Conservation (phyloP, 2,888 invertebrate genomes). For the Oscheius sp. region DNA sequence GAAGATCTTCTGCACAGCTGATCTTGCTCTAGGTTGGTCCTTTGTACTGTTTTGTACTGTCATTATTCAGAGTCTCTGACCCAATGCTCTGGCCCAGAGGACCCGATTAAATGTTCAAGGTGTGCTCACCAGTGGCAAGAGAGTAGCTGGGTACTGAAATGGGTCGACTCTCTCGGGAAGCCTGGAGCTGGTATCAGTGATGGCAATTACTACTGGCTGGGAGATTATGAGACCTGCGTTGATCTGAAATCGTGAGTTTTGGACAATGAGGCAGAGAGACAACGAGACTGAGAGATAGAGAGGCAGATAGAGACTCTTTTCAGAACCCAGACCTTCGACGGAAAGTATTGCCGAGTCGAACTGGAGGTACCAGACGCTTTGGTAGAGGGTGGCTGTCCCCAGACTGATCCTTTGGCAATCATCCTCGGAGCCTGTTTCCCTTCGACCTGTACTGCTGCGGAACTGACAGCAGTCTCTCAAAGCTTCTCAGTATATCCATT, state of each 20-base stretch:
- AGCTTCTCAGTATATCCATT: conserved; percentile 54
- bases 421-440: conserved; percentile 70
- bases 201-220: conserved; percentile 74
- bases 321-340: conserved; percentile 60
- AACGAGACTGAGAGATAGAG: no score
- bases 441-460: conserved; percentile 55
- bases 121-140: conserved; percentile 57
- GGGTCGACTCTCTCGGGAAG: conserved; percentile 72
- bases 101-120: conserved; percentile 51
- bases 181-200: conserved; percentile 73
- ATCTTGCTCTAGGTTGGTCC: conserved; percentile 42
- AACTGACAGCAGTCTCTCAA: conserved; percentile 48
- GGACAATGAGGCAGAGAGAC: no score
- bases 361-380: conserved; percentile 61
- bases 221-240: conserved; percentile 73
- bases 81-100: conserved; percentile 33
- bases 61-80: conserved; percentile 12
- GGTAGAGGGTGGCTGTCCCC: conserved; percentile 60
- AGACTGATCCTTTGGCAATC: conserved; percentile 68
- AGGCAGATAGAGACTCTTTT: conserved; percentile 16
- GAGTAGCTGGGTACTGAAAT: conserved; percentile 65
- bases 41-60: neutral
- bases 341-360: conserved; percentile 69
- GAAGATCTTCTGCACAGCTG: conserved; percentile 66
- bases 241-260: conserved; percentile 51